phyloP scores from a whole-genome alignment of 2,113 vertebrate genomes.

The Spea multiplicata region DNA sequence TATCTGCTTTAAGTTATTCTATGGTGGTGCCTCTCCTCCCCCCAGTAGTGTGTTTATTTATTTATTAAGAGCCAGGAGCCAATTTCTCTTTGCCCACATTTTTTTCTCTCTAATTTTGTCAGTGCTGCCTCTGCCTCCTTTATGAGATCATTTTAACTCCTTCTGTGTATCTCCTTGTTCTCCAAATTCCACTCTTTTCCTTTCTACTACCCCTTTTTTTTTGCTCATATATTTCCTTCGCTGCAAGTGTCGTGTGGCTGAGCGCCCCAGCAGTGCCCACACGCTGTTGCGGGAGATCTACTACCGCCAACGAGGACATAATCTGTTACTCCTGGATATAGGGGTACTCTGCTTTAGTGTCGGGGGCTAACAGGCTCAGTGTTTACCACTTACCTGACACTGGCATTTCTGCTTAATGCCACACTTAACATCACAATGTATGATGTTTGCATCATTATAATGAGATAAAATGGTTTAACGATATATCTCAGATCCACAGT shows the following conservation, averaged over 20 bases:
- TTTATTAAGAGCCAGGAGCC: background rate
- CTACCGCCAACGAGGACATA: background rate
- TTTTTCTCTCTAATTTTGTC: background rate
- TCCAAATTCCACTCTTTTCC: background rate
- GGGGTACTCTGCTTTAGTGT: background rate
- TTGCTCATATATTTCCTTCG: background rate
- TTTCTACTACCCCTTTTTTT: background rate
- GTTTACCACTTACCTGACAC: background rate
- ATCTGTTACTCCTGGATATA: background rate
- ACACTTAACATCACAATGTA: no score
- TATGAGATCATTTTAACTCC: background rate
- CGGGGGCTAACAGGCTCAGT: no score
- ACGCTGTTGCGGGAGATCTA: background rate
- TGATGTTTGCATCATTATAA: no score
- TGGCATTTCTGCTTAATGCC: background rate
- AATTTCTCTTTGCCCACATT: no score
- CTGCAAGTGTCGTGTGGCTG: slow-evolving; percentile 14
- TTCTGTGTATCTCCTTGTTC: background rate
- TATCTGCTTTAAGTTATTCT: background rate
- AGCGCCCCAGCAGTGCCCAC: slow-evolving; percentile 5
- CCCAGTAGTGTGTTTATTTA: background rate
- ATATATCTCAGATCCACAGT: background rate
- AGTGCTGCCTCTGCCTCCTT: background rate
- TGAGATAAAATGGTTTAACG: no score
- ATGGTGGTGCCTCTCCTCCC: no score